Evolutionary conservation across 2,888 invertebrate genomes (phyloP).

Genomic region (Drosophila helvetica): DNA sequence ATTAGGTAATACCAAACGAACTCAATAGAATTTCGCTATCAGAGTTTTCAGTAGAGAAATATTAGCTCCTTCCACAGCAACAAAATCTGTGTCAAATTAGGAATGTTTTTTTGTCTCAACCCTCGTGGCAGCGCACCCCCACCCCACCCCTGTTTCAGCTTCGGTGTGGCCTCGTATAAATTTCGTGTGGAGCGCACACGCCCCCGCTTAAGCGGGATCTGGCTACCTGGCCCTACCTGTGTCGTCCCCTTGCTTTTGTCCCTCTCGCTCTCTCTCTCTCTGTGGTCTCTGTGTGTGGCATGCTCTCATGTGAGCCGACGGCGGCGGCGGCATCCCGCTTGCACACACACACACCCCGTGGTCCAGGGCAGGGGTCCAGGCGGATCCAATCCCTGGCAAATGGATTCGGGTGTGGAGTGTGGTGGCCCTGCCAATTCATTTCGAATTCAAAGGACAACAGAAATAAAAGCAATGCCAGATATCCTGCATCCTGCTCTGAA

Average conservation of each 20-base stretch:
- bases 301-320: background rate
- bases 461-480: background rate
- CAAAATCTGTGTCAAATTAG: too few relatives aligned
- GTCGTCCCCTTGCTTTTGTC: background rate
- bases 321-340: background rate
- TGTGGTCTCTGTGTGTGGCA: background rate
- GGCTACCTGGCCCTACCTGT: constrained; percentile 1
- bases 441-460: constrained; percentile 23
- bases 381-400: too few relatives aligned
- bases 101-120: too few relatives aligned
- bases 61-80: too few relatives aligned
- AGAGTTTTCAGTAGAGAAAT: too few relatives aligned
- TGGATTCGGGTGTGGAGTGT: background rate
- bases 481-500: background rate
- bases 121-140: too few relatives aligned
- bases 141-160: background rate
- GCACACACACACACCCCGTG: background rate
- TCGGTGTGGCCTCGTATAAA: background rate
- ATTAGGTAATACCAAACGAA: too few relatives aligned
- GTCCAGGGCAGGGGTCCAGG: background rate
- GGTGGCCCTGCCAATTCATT: constrained; percentile 20
- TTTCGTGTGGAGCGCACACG: background rate
- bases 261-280: background rate
- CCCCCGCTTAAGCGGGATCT: background rate
- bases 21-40: too few relatives aligned